Base-by-base conservation (phyloP, 2,888 invertebrate species). In the Anorthoa munda region DNA sequence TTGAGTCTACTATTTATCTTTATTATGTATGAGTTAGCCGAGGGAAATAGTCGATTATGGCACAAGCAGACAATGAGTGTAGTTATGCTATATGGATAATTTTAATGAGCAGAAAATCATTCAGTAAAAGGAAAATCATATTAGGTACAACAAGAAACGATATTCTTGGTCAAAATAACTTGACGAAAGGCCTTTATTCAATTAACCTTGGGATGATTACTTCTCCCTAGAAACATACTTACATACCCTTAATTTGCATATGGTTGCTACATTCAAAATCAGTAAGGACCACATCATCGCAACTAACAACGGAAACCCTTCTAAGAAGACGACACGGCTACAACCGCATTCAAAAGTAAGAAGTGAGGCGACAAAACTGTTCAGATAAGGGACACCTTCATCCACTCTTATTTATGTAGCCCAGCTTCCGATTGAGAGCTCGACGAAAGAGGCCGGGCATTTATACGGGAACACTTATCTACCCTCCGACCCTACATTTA, bases 391-490 rank as follows among this genome's bases (percentile, higher is more conserved):
- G 85, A 83, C 89, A 92, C 93, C 93, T 93, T 93, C 93, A 95
- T 93, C 92, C 93, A 92, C 91, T 91, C 93, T 95, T 96, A 95
- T 96, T 95, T 96, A 96, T 95, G 95, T 95, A 94, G 93, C 94
- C 85, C 90, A 84, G 91, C 94, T 90, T 95, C 95, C 96, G 94
- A 96, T 95, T 95, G 95, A 95, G 95, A 94, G 93, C 89, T 91
- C 89, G 89, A 85, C 88, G 86, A 88, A 81, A 86, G 88, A 92
- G 93, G 89, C 92, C 93, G 92, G 89, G 89, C 91, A 93, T 95
- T 93, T 93, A 93, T 92, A 92, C 92, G 90, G 89, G 89, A 91
- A 88, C 88, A 92, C 92, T 94, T 96, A 96, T 96, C 96, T 96
- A 95, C 96, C 96, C 96, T 92, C 92, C 90, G 87, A 86, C 89